Base-by-base conservation (phyloP, 2,113 vertebrate species). In the Strigops habroptila region DNA sequence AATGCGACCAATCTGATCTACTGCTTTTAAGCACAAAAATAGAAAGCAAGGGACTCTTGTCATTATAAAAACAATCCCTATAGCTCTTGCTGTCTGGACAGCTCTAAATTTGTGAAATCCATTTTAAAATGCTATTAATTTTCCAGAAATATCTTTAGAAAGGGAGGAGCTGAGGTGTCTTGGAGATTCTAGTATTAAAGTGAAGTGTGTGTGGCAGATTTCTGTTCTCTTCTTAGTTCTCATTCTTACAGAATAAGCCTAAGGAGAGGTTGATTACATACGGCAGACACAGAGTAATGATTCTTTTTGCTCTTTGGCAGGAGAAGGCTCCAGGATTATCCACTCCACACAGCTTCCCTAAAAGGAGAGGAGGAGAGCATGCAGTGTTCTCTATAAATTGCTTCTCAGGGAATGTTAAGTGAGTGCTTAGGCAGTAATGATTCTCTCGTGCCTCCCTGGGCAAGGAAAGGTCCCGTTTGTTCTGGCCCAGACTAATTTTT, bases 181-280 rank as follows among this genome's bases (percentile, higher is more conserved):
- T 46, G 28, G 22, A 22, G 13, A n/a, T 73, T 52, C 27, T 67
- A 17, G 28, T 4, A 27, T 43, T 71, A 14, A 81, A 53, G 4
- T 3, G n/a, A 51, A 18, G 10, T 0, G 0, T 0, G 2, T 43
- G 31, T 2, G 4, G 35, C 3, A 5, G 37, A 27, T 59, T 71
- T 37, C 35, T 77, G 25, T 57, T 76, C 39, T 62, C 35, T 49
- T 77, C 52, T 78, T 53, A 5, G 18, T 27, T 55, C 62, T 62
- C 21, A 5, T 6, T 37, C 48, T 70, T 24, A 12, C 31, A 59
- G n/a, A 76, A n/a, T 3, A 22, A 91, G 9, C 55, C 73, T 7
- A 15, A 24, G 19, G 39, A 78, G 60, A 64, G 14, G 31, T 12
- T 53, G 74, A 44, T 57, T 69, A 64, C 83, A 67, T 17, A 30